Base-by-base conservation (phyloP, 2,888 invertebrate species). In the Sympetrum striolatum region DNA sequence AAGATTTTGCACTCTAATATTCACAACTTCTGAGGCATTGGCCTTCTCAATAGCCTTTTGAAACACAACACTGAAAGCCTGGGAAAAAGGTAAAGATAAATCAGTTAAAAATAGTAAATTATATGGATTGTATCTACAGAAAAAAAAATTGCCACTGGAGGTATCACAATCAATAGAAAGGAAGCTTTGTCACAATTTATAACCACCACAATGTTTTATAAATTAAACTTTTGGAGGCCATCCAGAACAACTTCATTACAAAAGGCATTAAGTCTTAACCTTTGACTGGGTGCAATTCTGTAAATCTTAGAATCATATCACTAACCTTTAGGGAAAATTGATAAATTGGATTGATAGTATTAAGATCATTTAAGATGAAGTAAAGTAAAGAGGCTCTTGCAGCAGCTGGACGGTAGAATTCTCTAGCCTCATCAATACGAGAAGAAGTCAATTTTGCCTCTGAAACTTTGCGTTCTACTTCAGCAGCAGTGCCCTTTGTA, bases 31-130 rank as follows among this genome's bases (percentile, higher is more conserved):
- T 0, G 97, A 96, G 0, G 97, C 96, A 92, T 97, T 97, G 0
- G 99, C 98, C 93, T 96, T 96, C 81, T 97, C 97, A 93, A 99
- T 98, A 31, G 99, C 99, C 93, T 98, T 98, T 95, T 98, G 98
- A 93, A 99, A 99, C 53, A 99, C 99, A n/a, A 98, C 98, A 94
- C 98, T 98, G 94, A 99, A 99, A 1, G 99, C 98, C 98, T 98
- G 92, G 79, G 79, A 81, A n/a, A 91, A 80, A 90, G n/a, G 91
- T 64, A 90, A 25, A 90, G 53, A 90, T 64, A 80, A 48, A 91
- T 31, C 31, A 35, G 53, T 86, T 18, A 6, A 48, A 39, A n/a
- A 48, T 14, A 82, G 44, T 22, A 48, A 31, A 8, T 44, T 58
- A 12, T 48, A 48, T 31, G 58, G 22, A n/a, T n/a, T n/a, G n/a